Percentiles rank a stretch among this genome's conserved stretches.
These are phyloP conservation scores for Argyra leucocephala DNA, from an alignment of 2,888 invertebrate species.

Conservation along the genomic window DNA sequence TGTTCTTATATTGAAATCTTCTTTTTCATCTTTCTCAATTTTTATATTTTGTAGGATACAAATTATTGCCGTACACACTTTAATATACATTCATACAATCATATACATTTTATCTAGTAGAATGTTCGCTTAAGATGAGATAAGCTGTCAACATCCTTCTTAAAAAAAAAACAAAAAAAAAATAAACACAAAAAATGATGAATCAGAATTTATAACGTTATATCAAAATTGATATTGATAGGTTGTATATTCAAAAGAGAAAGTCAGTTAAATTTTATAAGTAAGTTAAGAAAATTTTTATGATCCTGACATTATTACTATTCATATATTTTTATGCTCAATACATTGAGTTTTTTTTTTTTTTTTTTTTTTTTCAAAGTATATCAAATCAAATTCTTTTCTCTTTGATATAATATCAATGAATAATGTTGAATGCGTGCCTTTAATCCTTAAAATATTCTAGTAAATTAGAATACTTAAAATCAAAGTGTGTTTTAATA, in stretches of 20 bases:
- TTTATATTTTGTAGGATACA: too few relatives aligned
- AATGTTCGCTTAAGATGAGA: not conserved
- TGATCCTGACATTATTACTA: not conserved
- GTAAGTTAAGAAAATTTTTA: not conserved
- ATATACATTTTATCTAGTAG: not conserved
- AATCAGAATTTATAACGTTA: not conserved
- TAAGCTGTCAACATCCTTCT: constrained; percentile 4
- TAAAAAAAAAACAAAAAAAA: too few relatives aligned
- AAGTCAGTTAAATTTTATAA: constrained; percentile 1
- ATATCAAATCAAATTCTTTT: not conserved
- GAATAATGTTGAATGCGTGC: not conserved
- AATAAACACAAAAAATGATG: too few relatives aligned
- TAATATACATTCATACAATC: too few relatives aligned
- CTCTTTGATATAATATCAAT: not conserved
- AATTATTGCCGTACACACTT: too few relatives aligned
- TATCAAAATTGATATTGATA: not conserved
- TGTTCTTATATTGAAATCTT: not conserved
- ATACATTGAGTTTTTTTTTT: not conserved
- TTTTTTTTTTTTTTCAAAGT: not conserved
- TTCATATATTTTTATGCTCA: not conserved
- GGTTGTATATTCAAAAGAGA: not conserved
- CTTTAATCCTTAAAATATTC: not conserved
- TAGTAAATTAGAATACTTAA: not conserved
- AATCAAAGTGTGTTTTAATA: not conserved
- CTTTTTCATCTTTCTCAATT: too few relatives aligned